phyloP scores from a whole-genome alignment of 2,797 vertebrate genomes.

The Anomalospiza imberbis region DNA sequence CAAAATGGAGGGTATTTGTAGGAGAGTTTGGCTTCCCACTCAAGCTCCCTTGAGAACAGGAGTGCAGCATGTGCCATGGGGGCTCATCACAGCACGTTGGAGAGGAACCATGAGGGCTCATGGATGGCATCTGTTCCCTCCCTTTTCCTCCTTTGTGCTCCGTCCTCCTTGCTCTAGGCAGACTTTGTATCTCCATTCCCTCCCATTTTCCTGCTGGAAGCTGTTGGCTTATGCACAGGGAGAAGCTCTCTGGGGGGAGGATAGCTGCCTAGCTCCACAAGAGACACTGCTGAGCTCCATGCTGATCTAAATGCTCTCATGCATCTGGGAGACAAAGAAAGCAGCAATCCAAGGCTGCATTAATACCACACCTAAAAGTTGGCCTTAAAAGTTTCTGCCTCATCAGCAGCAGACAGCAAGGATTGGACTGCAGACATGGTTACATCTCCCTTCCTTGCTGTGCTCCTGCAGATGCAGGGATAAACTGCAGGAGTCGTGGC shows the following conservation, averaged over 20 bases:
- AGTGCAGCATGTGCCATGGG: neutral
- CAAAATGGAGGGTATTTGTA: neutral
- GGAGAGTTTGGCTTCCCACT: neutral
- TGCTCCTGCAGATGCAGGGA: neutral
- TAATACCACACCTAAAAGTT: neutral
- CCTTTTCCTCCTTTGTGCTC: constrained; percentile 2
- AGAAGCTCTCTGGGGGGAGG: neutral
- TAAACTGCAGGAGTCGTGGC: neutral
- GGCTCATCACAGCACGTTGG: neutral
- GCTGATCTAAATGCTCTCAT: neutral
- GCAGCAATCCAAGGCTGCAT: neutral
- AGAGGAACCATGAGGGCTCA: neutral
- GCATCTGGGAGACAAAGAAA: neutral
- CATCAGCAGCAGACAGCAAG: neutral
- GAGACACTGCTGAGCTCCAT: neutral
- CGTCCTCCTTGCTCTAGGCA: neutral
- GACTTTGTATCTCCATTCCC: neutral
- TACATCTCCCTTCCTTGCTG: neutral
- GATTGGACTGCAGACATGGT: neutral
- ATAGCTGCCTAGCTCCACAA: neutral
- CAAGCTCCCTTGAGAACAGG: neutral
- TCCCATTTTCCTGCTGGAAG: constrained; percentile 3
- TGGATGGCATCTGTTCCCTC: constrained; percentile 28
- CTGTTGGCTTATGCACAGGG: neutral
- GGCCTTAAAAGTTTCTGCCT: neutral